Percentiles rank a stretch among this genome's conserved stretches.
Conservation (phyloP, 1,140 invertebrate species). For the Lepidostoma basale region DNA sequence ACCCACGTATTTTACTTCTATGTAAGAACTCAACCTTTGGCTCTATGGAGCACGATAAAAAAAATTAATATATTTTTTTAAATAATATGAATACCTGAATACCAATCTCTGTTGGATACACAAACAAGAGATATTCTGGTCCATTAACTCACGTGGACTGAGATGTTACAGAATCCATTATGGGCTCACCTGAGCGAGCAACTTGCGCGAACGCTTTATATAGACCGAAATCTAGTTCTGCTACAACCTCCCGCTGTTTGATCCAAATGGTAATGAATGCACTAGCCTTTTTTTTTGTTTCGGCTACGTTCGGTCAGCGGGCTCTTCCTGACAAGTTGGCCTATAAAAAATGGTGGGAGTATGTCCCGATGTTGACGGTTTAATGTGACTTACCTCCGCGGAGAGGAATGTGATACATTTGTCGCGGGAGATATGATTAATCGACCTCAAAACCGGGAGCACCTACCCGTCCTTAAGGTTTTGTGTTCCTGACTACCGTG, state of each 20-base stretch:
- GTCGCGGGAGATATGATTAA: constrained; percentile 43
- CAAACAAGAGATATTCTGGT: neutral
- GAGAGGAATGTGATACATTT: constrained; percentile 44
- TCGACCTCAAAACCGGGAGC: constrained; percentile 40
- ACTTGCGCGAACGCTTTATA: constrained; percentile 1
- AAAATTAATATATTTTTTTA: no score
- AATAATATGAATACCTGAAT: neutral
- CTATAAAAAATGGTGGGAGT: constrained; percentile 10
- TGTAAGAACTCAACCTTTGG: no score
- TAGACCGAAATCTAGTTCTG: neutral
- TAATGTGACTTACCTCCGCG: constrained; percentile 41
- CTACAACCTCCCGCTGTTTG: constrained; percentile 6
- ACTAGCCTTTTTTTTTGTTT: neutral
- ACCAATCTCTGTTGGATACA: constrained; percentile 12
- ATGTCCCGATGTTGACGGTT: constrained; percentile 39
- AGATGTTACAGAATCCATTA: constrained; percentile 20
- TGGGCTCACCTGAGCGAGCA: constrained; percentile 10
- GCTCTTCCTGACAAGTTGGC: neutral
- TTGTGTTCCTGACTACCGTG: constrained; percentile 4
- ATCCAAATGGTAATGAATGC: neutral
- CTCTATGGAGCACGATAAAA: no score
- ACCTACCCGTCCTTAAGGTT: constrained; percentile 11
- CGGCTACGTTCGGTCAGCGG: neutral
- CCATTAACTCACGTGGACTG: constrained; percentile 7
- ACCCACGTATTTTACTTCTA: no score